Evolutionary conservation across 2,113 vertebrate species (phyloP).

Genomic region (Petroica traversi): DNA sequence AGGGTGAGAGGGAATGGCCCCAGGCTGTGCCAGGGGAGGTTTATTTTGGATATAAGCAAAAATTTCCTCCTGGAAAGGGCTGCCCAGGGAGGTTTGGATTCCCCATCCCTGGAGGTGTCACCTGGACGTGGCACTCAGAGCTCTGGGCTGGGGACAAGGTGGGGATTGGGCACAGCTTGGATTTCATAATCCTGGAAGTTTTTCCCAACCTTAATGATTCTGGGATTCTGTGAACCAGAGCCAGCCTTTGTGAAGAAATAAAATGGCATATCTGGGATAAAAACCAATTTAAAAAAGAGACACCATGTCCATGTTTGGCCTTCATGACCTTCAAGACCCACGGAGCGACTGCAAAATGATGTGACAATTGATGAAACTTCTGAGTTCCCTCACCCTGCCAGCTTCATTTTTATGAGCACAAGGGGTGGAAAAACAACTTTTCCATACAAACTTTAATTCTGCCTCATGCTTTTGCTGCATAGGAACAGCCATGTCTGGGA

Average conservation of each 20-base stretch:
- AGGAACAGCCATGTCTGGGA: not conserved
- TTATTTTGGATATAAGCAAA: not conserved
- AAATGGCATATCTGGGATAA: not conserved
- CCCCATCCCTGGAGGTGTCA: not conserved
- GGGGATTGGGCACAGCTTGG: rapidly evolving
- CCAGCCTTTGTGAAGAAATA: not conserved
- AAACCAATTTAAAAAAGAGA: not conserved
- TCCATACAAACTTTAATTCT: not conserved
- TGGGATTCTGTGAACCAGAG: not conserved
- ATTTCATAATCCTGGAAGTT: rapidly evolving
- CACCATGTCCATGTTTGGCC: not conserved
- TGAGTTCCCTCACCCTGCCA: not conserved
- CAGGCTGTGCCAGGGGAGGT: not conserved
- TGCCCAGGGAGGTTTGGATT: not conserved
- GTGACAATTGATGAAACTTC: not conserved
- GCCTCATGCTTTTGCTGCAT: not conserved
- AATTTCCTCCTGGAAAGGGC: rapidly evolving
- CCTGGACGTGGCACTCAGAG: not conserved
- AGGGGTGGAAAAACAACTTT: not conserved
- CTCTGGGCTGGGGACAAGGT: not conserved
- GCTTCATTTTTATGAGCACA: not conserved
- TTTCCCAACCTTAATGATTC: not conserved
- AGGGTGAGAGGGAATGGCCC: not conserved
- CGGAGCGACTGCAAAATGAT: not conserved
- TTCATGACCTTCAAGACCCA: not conserved